Conservation (phyloP, 2,888 invertebrate genomes). For the Lochmaea crataegi region DNA sequence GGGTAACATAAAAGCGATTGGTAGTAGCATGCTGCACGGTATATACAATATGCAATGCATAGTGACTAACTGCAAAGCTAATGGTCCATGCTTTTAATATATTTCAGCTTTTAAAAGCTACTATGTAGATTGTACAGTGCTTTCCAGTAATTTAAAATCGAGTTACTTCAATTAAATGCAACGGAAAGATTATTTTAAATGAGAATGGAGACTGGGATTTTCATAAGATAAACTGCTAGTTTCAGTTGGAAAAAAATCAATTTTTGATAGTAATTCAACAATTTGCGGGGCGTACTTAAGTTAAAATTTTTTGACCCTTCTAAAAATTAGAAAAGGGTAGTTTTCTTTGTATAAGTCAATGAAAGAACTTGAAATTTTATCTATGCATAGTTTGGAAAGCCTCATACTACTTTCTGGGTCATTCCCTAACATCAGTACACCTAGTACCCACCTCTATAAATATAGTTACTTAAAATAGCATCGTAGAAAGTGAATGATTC, state of each 20-base stretch:
- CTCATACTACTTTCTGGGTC: no score
- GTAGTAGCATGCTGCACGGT: constrained; percentile 12
- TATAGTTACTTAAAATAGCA: no score
- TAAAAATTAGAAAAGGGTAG: no score
- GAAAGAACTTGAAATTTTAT: no score
- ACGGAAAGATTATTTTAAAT: constrained; percentile 15
- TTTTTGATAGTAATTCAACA: no score
- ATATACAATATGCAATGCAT: constrained; percentile 1
- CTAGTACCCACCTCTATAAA: no score
- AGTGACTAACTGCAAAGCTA: constrained; percentile 22
- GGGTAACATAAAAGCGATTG: not conserved
- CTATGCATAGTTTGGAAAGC: no score
- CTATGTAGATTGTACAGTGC: constrained; percentile 8
- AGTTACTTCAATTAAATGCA: constrained; percentile 6
- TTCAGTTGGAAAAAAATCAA: not conserved
- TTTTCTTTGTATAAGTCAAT: no score
- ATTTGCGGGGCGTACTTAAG: no score
- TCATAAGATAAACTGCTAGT: not conserved
- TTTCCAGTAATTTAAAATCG: constrained; percentile 5
- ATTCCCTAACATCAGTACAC: no score
- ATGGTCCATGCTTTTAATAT: constrained; percentile 21
- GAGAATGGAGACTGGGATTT: constrained; percentile 7
- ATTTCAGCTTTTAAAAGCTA: constrained; percentile 23
- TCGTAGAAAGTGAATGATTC: no score
- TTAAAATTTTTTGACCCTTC: no score